phyloP scores from a whole-genome alignment of 2,113 vertebrate genomes.

The Sporophila hypoxantha region DNA sequence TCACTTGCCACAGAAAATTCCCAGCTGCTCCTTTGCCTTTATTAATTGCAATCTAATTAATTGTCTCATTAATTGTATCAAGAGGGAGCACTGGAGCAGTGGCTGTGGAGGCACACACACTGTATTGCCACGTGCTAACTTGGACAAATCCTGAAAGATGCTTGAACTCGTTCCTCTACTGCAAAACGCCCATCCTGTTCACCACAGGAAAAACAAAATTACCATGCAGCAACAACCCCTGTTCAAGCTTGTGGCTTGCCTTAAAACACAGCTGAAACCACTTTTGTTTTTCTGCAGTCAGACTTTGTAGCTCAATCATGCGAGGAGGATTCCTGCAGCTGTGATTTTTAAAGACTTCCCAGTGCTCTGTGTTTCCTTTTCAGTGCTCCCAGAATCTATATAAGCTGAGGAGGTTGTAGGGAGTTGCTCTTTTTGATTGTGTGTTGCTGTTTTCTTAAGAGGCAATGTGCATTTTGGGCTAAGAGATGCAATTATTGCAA shows the following conservation, averaged over 20 bases:
- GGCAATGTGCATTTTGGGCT: accelerated
- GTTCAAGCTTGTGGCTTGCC: neutral
- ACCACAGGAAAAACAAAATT: neutral
- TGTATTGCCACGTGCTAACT: accelerated
- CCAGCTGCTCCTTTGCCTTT: neutral
- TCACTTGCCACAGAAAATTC: neutral
- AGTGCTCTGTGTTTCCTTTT: neutral
- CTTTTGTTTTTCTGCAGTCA: neutral
- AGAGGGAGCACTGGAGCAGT: neutral
- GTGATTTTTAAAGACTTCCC: neutral
- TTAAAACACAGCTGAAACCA: neutral
- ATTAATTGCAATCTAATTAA: neutral
- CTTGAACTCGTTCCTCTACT: neutral
- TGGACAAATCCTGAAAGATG: neutral
- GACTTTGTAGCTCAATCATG: neutral
- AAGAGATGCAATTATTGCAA: accelerated
- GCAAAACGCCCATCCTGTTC: neutral
- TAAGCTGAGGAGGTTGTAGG: accelerated
- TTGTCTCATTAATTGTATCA: neutral
- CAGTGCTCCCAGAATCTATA: neutral
- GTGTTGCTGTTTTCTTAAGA: neutral
- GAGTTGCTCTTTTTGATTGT: neutral
- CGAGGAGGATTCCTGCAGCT: neutral
- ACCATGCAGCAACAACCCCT: neutral
- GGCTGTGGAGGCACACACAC: accelerated